Base-by-base conservation (phyloP, 2,888 invertebrate genomes). In the Dorcus hopei region DNA sequence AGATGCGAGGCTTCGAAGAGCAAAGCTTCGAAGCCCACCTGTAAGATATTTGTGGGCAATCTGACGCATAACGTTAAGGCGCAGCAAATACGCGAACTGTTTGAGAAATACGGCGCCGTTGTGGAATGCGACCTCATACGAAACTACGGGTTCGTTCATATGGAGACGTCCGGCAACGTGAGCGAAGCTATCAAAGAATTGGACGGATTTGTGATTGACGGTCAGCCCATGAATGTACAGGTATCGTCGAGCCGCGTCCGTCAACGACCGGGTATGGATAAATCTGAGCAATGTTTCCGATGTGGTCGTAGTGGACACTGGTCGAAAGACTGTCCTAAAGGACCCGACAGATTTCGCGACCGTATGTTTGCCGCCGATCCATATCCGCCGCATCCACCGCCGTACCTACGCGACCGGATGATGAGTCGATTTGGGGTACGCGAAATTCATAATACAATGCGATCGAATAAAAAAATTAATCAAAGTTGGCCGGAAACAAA, bases 91-190 rank as follows among this genome's bases (percentile, higher is more conserved):
- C 89, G 93, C 79, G 90, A 91, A 78, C 83, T 97, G 70, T 97
- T 98, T 84, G 91, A 92, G 80, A 94, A 95, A 80, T 97, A 86
- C 85, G 97, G 97, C 75, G 87, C 90, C 75, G 97, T 98, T 70
- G 92, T 94, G 71, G 97, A 98, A 80, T 95, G 96, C 82, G 97
- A 97, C 85, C 94, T 97, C 77, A 91, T 97, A 67, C 90, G 95
- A 74, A 97, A 97, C 83, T 97, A 95, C 84, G 97, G 97, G 69
- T 97, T 97, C 85, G 96, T 98, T 81, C 95, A 96, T 81, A 88
- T 95, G 84, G 93, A 93, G 80, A 90, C 91, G 77, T 85, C 90
- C 80, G 92, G 93, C 75, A 93, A 95, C 81, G 90, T 96, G 68
- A 89, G 91, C 78, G 91, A 91, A 70, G 94, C 95, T 63, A 92